Base-by-base conservation (phyloP, 1,140 invertebrate genomes). In the Monomorium pharaonis region DNA sequence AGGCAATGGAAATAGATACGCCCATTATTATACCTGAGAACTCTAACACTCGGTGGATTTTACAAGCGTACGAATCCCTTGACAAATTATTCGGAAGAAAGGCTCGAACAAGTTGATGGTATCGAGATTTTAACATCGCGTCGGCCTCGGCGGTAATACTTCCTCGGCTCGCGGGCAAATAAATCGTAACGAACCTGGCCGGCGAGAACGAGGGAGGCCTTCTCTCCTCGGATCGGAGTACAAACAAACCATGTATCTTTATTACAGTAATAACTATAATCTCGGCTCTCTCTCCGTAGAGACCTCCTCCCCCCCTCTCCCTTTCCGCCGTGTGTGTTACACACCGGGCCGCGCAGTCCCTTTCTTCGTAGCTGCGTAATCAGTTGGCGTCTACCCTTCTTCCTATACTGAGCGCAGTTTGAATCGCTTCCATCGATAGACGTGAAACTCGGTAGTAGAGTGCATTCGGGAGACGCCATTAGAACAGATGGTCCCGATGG, bases 261-360 rank as follows among this genome's bases (percentile, higher is more conserved):
- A 92, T 92, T 91, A 84, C 92, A 60, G 88, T 92, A 91, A 92
- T 92, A 92, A 92, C 89, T 91, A 92, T 92, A 91, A 92, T 92
- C 91, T 91, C 86, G 63, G 37, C 24, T 83, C 51, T 60, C 74
- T 62, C 67, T 56, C 85, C 81, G 51, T 65, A 77, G 70, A 80
- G 78, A 74, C 54, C 58, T n/a, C n/a, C n/a, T n/a, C n/a, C n/a
- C n/a, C n/a, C n/a, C n/a, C n/a, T n/a, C n/a, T n/a, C n/a, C 27
- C 44, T 84, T 77, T 72, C 77, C 88, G 83, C 76, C 84, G 54
- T 86, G 74, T 76, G 81, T 27, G 60, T 75, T 70, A 54, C 65
- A 58, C 24, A 78, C 63, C 5, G 47, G 37, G 21, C 21, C 24
- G n/a, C 63, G 62, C 84, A 75, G 63, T 80, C 69, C 81, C 80